Evolutionary conservation across 2,888 invertebrate genomes (phyloP).

Genomic region (Heliconius ethilla): DNA sequence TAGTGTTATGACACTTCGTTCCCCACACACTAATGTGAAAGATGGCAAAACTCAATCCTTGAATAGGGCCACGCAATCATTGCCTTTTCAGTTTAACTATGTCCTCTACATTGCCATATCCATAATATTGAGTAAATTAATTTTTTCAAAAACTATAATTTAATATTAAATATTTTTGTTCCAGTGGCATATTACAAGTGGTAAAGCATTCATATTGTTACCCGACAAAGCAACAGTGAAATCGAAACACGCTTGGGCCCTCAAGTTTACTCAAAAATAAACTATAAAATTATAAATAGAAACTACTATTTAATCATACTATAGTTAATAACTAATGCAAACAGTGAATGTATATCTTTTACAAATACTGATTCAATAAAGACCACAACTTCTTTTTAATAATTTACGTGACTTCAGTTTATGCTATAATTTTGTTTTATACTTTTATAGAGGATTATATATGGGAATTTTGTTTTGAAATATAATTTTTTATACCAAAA

Average conservation of each 20-base stretch:
- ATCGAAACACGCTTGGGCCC: conserved; percentile 73
- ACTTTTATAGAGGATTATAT: background rate
- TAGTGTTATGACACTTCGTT: too few relatives aligned
- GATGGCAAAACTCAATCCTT: too few relatives aligned
- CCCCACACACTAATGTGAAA: too few relatives aligned
- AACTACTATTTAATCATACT: background rate
- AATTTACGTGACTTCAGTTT: background rate
- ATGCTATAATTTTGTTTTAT: background rate
- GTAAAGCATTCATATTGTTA: conserved; percentile 60
- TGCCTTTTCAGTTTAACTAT: too few relatives aligned
- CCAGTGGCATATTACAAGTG: conserved; percentile 69
- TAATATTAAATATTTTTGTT: conserved; percentile 52
- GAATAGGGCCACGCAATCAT: too few relatives aligned
- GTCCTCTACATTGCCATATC: too few relatives aligned
- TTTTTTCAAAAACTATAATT: too few relatives aligned
- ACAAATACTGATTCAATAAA: background rate
- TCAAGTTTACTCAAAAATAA: conserved; percentile 57
- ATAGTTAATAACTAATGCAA: background rate
- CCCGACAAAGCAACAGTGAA: conserved; percentile 68
- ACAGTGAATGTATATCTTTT: background rate
- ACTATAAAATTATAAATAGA: background rate
- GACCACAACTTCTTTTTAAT: background rate
- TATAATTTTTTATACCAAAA: background rate
- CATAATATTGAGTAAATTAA: too few relatives aligned
- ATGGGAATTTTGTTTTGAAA: background rate